Base-by-base conservation (phyloP, 2,113 vertebrate species). In the Nothocercus julius region DNA sequence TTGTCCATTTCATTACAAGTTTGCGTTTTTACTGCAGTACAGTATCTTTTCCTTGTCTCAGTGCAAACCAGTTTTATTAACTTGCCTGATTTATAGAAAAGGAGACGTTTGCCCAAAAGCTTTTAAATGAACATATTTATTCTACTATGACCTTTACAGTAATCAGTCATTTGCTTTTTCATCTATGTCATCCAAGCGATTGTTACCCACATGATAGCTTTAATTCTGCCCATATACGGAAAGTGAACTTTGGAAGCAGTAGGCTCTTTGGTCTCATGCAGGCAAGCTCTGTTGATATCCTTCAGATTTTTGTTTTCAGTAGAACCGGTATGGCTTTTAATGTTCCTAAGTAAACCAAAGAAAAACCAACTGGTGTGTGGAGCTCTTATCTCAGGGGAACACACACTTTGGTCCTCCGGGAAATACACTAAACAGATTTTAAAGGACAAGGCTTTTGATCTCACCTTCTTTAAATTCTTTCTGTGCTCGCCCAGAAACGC, bases 221-320 rank as follows among this genome's bases (percentile, higher is more conserved):
- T 93, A 76, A 42, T 42, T 82, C 42, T 76, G 62, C 34, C 64
- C 61, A 34, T 4, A 1, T 40, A 49, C 18, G 36, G 70, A 93
- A 73, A 62, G 5, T 95, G 90, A 86, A 86, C 88, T 94, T 94
- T 82, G 85, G 66, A 96, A 93, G 77, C 67, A 82, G 16, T 61
- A 19, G 0, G 1, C 44, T 76, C 40, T 90, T 1, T 4, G 54
- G 42, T 88, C 38, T 36, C 0, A 1, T 75, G 61, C 2, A 3
- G 58, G 40, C 4, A 21, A 94, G 53, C 69, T 93, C 53, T 90
- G 27, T 7, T 75, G 68, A 44, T 83, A 86, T 82, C 62, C 20
- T 3, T 3, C 3, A 1, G 10, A 15, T 86, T 86, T 92, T 59
- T 86, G 90, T 59, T 82, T 79, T 36, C 36, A 84, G 83, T 30